Conservation (phyloP, 2,113 vertebrate species). For the Centropus unirufus region DNA sequence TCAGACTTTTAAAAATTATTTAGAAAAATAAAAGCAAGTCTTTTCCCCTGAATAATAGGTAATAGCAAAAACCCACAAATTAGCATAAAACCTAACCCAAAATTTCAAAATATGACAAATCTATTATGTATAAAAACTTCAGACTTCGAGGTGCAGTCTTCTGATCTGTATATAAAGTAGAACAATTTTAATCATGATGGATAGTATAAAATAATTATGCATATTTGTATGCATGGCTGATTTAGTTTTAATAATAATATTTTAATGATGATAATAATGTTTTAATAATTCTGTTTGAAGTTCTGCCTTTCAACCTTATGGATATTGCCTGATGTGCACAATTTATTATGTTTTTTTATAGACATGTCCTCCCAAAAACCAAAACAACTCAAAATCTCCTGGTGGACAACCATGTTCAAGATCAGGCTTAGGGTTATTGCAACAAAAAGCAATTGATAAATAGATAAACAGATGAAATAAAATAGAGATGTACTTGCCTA, state of each 20-base stretch:
- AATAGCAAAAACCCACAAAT: background rate
- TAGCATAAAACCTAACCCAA: background rate
- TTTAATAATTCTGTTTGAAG: background rate
- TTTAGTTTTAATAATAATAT: background rate
- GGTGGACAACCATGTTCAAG: background rate
- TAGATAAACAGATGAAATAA: background rate
- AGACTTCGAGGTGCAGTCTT: background rate
- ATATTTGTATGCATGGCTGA: background rate
- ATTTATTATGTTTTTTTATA: background rate
- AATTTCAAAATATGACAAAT: background rate
- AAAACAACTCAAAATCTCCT: background rate
- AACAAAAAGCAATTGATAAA: background rate
- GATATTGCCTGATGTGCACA: background rate
- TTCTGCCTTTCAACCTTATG: background rate
- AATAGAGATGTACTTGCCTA: background rate
- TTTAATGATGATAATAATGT: no score
- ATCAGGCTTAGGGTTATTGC: background rate
- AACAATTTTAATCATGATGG: background rate
- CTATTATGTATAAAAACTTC: background rate
- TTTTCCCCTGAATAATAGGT: background rate
- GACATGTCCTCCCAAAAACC: background rate
- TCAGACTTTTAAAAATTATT: background rate
- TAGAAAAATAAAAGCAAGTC: background rate
- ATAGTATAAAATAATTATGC: background rate
- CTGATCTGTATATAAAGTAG: background rate